phyloP scores from a whole-genome alignment of 1,140 invertebrate species.

The Drosophila baimaii region DNA sequence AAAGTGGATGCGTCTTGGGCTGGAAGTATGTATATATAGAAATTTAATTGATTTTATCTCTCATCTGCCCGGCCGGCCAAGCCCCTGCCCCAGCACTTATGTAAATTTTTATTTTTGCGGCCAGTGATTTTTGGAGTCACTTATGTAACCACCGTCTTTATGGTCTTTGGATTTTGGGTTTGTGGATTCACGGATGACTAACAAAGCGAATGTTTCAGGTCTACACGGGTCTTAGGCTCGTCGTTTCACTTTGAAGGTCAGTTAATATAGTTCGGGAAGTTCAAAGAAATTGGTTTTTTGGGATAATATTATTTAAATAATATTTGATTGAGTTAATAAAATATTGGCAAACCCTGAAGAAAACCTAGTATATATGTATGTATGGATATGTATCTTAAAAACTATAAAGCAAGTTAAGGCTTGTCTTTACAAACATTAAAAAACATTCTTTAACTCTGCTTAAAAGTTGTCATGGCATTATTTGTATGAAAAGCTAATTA shows the following conservation, averaged over 20 bases:
- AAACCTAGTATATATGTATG: too few relatives aligned
- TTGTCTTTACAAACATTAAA: not conserved
- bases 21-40: conserved; percentile 30
- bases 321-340: not conserved
- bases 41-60: conserved; percentile 31
- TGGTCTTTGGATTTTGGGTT: conserved; percentile 21
- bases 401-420: too few relatives aligned
- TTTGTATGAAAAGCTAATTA: too few relatives aligned
- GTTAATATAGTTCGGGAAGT: conserved; percentile 8
- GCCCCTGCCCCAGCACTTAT: conserved; percentile 42
- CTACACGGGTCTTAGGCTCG: not conserved
- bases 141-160: conserved; percentile 35
- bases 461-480: too few relatives aligned
- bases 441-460: too few relatives aligned
- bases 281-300: not conserved
- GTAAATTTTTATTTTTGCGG: conserved; percentile 21
- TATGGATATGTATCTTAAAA: too few relatives aligned
- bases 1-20: conserved; percentile 79
- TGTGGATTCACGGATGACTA: conserved; percentile 14
- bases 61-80: too few relatives aligned
- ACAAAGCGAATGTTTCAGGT: conserved; percentile 28
- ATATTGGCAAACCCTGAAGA: too few relatives aligned
- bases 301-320: not conserved
- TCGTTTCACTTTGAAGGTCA: conserved; percentile 49
- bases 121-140: conserved; percentile 6